Base-by-base conservation (phyloP, 2,888 invertebrate species). In the Dasysyrphus tricinctus region DNA sequence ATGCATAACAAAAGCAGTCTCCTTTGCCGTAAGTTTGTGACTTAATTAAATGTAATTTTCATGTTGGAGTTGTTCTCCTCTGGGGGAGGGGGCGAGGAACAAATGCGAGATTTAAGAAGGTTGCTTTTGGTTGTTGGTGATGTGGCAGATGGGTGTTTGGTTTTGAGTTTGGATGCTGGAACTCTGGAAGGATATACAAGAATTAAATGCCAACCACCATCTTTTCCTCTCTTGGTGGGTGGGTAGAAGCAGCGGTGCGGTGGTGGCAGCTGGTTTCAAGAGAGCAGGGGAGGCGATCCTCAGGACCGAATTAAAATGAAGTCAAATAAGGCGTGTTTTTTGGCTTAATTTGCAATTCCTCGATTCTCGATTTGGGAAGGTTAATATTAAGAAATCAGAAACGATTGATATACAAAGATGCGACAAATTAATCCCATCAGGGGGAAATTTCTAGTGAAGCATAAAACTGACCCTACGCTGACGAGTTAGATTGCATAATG, bases 11-110 rank as follows among this genome's bases (percentile, higher is more conserved):
- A 86, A 78, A 82, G 86, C 75, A 72, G 67, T 70, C 78, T 63
- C 70, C 54, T 67, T 67, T 39, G 72, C 82, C 57, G 70, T 61
- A 86, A 82, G 82, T 86, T 86, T 86, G 86, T 70, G 86, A 86
- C 86, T 86, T 86, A 86, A 86, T 86, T 86, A 86, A 86, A 86
- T 82, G 86, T 86, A 86, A 86, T 86, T 86, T 86, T 82, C 82
- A 82, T 86, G 86, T 86, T 54, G 54, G 69, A 54, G 39, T 69
- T 69, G 39, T 69, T 69, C 29, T 54, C n/a, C 37, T 39, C 2
- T 16, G 69, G 51, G 54, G 29, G 5, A 12, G 69, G 51, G 54
- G 29, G 5, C 1, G 12, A 12, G 14, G 24, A 24, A 24, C 24
- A 24, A 49, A 49, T 2, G n/a, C n/a, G 69, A 69, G 69, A 69